Conservation (phyloP, 1,140 invertebrate genomes). For the Bombus consobrinus region DNA sequence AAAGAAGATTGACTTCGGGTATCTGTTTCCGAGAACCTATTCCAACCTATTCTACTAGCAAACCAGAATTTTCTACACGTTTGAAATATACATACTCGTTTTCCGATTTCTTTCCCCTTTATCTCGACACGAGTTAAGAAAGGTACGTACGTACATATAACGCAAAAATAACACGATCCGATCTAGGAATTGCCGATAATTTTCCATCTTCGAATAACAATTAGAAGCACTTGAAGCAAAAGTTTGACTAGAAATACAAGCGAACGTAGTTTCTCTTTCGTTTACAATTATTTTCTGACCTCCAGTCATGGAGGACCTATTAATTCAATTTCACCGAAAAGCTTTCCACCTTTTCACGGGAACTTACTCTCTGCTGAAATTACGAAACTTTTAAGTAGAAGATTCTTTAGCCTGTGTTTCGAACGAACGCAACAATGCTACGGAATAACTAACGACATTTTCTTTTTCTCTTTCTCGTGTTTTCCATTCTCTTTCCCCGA, state of each 20-base stretch:
- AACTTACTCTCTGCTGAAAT: slow-evolving; percentile 21
- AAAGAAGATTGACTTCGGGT: neutral
- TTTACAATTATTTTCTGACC: neutral
- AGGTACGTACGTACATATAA: too few species aligned
- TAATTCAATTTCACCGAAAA: neutral
- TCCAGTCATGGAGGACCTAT: neutral
- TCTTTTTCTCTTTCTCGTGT: too few species aligned
- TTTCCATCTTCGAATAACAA: neutral
- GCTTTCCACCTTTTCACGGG: slow-evolving; percentile 22
- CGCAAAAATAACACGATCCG: neutral
- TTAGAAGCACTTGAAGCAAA: neutral
- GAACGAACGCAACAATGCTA: slow-evolving; percentile 30
- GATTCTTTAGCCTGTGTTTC: slow-evolving; percentile 8
- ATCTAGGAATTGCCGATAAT: neutral
- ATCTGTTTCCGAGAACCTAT: neutral
- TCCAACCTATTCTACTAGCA: neutral
- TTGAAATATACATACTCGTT: neutral
- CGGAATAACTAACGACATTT: slow-evolving; percentile 24
- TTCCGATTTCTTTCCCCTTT: neutral
- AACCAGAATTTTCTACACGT: neutral
- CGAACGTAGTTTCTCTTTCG: slow-evolving; percentile 1
- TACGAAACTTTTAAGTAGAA: slow-evolving; percentile 6
- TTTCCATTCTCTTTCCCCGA: neutral
- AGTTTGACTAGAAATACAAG: neutral
- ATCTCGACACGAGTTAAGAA: neutral